Conservation (phyloP, 2,888 invertebrate genomes). For the Andrena dorsata region DNA sequence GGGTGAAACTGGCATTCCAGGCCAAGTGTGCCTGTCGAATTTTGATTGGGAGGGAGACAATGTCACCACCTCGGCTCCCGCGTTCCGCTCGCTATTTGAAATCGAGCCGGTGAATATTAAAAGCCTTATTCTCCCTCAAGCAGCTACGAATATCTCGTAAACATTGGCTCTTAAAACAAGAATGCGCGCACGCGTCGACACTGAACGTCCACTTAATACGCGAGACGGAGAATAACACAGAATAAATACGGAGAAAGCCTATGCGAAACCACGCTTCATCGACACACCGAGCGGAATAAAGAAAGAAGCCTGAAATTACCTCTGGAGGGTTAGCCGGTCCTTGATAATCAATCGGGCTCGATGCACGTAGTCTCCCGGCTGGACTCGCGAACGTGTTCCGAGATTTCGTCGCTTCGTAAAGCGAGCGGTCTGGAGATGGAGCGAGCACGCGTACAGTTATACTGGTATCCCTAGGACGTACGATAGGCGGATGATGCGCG, state of each 20-base stretch:
- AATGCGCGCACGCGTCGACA: background rate
- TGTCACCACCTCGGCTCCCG: constrained; percentile 10
- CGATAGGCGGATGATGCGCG: background rate
- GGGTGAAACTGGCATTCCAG: constrained; percentile 48
- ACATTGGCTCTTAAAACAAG: background rate
- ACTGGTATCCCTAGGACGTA: background rate
- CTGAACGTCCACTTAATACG: background rate
- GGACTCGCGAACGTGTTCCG: constrained; percentile 44
- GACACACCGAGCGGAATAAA: constrained; percentile 40
- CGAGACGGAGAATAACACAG: background rate
- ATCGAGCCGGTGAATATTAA: background rate
- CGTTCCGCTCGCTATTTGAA: background rate
- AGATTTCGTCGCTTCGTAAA: constrained; percentile 38
- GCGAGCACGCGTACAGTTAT: constrained; percentile 31
- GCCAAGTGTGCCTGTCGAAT: constrained; percentile 47
- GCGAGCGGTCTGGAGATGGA: constrained; percentile 18
- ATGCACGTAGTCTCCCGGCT: constrained; percentile 38
- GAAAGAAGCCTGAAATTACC: constrained; percentile 60
- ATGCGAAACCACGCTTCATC: constrained; percentile 45
- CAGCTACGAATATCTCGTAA: background rate
- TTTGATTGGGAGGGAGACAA: constrained; percentile 46
- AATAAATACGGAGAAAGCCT: constrained; percentile 13
- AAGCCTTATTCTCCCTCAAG: background rate
- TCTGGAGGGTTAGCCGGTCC: constrained; percentile 50
- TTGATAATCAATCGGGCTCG: constrained; percentile 44